Percentiles rank a stretch among this genome's conserved stretches.
Conservation (phyloP, 2,888 invertebrate genomes). For the Polia nebulosa region DNA sequence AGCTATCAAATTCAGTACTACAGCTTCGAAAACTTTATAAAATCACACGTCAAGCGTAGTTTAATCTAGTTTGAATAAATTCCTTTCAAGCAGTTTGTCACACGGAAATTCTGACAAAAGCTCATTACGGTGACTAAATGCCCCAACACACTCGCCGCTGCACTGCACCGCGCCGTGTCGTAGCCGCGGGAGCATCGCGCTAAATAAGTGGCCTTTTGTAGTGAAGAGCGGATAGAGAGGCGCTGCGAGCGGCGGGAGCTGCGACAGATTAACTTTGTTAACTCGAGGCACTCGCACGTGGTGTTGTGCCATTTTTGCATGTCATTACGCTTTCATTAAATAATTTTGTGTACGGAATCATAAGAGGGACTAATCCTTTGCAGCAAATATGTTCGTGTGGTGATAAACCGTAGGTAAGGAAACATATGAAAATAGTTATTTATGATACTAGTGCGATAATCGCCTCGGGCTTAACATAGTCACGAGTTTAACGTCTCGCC, state of each 20-base stretch:
- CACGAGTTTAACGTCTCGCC: no score
- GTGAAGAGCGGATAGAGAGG: conserved; percentile 21
- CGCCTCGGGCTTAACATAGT: no score
- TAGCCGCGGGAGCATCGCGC: conserved; percentile 4
- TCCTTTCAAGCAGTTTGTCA: conserved; percentile 5
- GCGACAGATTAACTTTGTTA: conserved; percentile 35
- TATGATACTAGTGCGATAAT: no score
- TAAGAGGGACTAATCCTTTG: not conserved
- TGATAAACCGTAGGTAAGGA: not conserved
- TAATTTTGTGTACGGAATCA: conserved; percentile 6
- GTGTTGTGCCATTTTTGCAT: conserved; percentile 9
- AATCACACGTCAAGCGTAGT: not conserved
- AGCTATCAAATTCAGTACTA: not conserved
- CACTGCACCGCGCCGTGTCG: not conserved
- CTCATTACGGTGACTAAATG: conserved; percentile 14
- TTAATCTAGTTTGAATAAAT: conserved; percentile 19
- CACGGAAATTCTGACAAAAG: conserved; percentile 15
- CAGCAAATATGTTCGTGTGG: not conserved
- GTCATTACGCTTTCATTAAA: conserved; percentile 5
- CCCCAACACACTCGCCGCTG: conserved; percentile 12
- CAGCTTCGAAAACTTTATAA: not conserved
- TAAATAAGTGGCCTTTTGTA: conserved; percentile 49
- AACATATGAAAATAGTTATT: no score
- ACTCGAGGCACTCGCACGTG: conserved; percentile 4
- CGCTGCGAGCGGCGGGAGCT: conserved; percentile 1